Evolutionary conservation across 2,113 vertebrate genomes (phyloP), one percentile per base, ranked within the genome.

Genomic region (Pitta sordida): DNA sequence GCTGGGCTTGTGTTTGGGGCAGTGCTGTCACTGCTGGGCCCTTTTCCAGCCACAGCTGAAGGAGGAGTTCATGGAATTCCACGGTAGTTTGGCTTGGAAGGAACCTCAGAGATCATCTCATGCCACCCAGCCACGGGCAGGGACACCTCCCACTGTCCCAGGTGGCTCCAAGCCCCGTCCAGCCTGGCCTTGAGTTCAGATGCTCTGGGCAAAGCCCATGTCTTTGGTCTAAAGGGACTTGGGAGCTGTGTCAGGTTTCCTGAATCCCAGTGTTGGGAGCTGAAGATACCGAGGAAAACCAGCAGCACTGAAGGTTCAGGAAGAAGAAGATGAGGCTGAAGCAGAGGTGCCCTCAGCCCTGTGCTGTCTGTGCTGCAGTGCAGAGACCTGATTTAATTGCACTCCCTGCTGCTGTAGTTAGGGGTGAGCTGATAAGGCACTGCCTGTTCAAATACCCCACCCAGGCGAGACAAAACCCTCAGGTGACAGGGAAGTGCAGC

Each of bases 351-450:
- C 34, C 44, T 17, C 34, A 73, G 44, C 21, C 30, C 15, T 71
- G 71, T 76, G 34, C 43, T 59, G 32, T 62, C 81, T 71, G 70
- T 78, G 22, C 70, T 91, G 5, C 29, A 60, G 41, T 79, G 52
- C 56, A 10, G 24, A 71, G 48, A 17, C 67, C 37, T 70, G 69
- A 51, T n/a, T 90, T 74, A 70, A 51, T 78, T 86, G 26, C 10
- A 49, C 34, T 32, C 83, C 76, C 70, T 65, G 51, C 36, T 71
- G 37, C 78, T 80, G 77, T 69, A 86, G 51, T 82, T 82, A 65
- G 52, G n/a, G 26, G 9, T 78, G 39, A 75, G 21, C 34, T 78
- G 75, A 70, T 81, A 70, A 86, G 51, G 10, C 36, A 30, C 7
- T 48, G 39, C 22, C 23, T 79, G 64, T 32, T 41, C 70, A 70